Evolutionary conservation across 2,888 invertebrate species (phyloP).

Genomic region (Trachelus tabidus): DNA sequence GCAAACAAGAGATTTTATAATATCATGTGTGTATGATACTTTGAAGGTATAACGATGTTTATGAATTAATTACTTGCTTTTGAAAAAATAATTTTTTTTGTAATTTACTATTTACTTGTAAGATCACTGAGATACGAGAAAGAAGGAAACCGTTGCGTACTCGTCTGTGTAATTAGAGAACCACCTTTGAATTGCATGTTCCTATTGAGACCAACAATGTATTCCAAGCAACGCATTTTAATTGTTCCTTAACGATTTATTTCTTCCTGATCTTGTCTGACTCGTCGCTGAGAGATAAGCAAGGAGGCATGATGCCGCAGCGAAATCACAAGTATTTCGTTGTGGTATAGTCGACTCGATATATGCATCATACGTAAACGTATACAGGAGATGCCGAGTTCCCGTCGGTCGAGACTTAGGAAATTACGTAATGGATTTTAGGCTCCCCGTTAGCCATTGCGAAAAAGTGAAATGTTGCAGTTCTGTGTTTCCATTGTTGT

Average conservation of each 20-base stretch:
- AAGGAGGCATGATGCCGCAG: background rate
- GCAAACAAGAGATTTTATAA: background rate
- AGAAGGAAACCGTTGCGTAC: background rate
- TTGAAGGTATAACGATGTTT: background rate
- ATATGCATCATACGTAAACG: background rate
- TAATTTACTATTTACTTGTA: background rate
- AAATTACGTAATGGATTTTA: slow-evolving; percentile 59
- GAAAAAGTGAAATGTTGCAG: slow-evolving; percentile 60
- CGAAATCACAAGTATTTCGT: background rate
- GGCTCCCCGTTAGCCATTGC: slow-evolving; percentile 49
- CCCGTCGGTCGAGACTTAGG: slow-evolving; percentile 34
- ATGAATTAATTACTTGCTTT: background rate
- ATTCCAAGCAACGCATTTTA: background rate
- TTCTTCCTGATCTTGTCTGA: background rate
- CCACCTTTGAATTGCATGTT: background rate
- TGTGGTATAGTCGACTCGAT: background rate
- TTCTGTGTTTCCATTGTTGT: slow-evolving; percentile 50
- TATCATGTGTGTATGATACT: background rate
- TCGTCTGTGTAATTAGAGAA: background rate
- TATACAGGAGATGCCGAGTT: background rate
- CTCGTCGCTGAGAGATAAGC: background rate
- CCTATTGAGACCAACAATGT: background rate
- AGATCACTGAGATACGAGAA: background rate
- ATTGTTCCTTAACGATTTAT: background rate
- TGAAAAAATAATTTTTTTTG: background rate